phyloP scores from a whole-genome alignment of 2,888 invertebrate genomes.

The Isoperla grammatica region DNA sequence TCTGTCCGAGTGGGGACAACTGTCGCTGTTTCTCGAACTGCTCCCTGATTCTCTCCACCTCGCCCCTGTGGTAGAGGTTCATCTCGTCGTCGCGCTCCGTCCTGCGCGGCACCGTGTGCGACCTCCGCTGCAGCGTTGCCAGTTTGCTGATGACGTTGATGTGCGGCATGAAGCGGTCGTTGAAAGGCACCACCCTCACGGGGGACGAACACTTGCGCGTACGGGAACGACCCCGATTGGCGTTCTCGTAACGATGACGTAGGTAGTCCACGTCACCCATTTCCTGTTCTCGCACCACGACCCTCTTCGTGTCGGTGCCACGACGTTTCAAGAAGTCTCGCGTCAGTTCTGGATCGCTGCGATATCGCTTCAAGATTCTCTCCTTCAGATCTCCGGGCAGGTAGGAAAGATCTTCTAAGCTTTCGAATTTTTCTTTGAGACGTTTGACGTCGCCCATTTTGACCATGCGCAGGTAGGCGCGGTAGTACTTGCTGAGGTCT shows the following conservation, averaged over 20 bases:
- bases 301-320: constrained; percentile 46
- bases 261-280: constrained; percentile 56
- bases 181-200: constrained; percentile 57
- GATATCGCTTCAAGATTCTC: constrained; percentile 50
- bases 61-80: constrained; percentile 50
- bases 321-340: constrained; percentile 50
- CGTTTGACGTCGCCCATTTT: constrained; percentile 72
- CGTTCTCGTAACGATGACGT: constrained; percentile 55
- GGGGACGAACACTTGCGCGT: constrained; percentile 54
- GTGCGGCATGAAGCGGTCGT: constrained; percentile 77
- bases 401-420: constrained; percentile 48
- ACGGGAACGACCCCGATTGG: constrained; percentile 47
- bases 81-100: constrained; percentile 37
- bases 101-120: constrained; percentile 7
- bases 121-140: constrained; percentile 55
- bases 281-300: constrained; percentile 47
- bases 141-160: constrained; percentile 87
- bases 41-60: constrained; percentile 65
- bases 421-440: constrained; percentile 73
- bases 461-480: constrained; percentile 62
- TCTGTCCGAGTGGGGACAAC: constrained; percentile 64
- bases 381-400: constrained; percentile 37
- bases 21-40: constrained; percentile 59
- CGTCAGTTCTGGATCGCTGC: constrained; percentile 73
- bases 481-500: constrained; percentile 63